Evolutionary conservation across 2,797 vertebrate species (phyloP).

Genomic region (Takifugu ocellatus): DNA sequence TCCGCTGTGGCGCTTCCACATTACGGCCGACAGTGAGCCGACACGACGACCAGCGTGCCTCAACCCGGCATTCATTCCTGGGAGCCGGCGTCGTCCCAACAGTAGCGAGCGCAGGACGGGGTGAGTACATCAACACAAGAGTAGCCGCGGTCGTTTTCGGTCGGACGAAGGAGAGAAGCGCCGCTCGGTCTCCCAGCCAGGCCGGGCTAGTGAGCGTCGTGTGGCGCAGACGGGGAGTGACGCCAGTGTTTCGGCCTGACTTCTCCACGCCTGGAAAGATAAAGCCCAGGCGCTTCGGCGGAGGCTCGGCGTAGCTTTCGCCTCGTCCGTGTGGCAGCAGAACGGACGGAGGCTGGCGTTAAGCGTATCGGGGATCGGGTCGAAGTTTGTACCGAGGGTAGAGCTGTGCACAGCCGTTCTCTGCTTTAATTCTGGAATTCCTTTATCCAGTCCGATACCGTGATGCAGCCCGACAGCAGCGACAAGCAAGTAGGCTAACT

Average conservation of each 20-base stretch:
- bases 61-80: constrained; percentile 7
- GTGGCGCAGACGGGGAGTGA: constrained; percentile 66
- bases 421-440: constrained; percentile 48
- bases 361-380: constrained; percentile 11
- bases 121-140: constrained; percentile 52
- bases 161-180: constrained; percentile 9
- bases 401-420: constrained; percentile 26
- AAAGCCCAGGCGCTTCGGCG: constrained; percentile 37
- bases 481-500: constrained; percentile 37
- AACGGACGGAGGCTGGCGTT: constrained; percentile 8
- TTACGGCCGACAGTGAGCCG: constrained; percentile 53
- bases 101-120: constrained; percentile 16
- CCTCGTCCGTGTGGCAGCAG: constrained; percentile 11
- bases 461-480: constrained; percentile 31
- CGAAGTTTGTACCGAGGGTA: constrained; percentile 46
- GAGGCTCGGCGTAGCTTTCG: constrained; percentile 30
- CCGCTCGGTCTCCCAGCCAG: constrained; percentile 45
- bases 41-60: constrained; percentile 46
- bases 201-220: constrained; percentile 56
- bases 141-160: constrained; percentile 5
- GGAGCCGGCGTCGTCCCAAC: background rate
- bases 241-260: constrained; percentile 66
- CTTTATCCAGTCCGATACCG: constrained; percentile 38
- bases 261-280: constrained; percentile 28
- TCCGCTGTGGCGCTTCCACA: constrained; percentile 60